Evolutionary conservation across 2,113 vertebrate species (phyloP).

Genomic region (Hassar affinis): DNA sequence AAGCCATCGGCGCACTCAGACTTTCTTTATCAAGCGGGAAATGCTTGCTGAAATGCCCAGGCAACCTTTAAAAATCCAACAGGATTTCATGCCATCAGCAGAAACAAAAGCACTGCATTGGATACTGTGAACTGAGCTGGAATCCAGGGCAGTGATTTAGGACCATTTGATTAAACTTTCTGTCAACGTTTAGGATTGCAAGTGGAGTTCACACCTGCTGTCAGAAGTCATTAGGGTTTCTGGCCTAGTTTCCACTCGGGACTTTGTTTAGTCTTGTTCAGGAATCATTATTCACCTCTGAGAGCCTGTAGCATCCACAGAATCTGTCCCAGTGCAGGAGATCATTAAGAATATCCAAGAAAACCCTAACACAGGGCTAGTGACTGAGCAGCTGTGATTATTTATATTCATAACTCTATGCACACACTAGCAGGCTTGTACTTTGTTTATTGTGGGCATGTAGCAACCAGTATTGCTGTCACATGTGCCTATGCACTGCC

Average conservation of each 20-base stretch:
- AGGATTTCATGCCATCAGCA: slow-evolving; percentile 21
- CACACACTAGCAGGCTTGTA: not conserved
- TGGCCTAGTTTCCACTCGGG: slow-evolving; percentile 36
- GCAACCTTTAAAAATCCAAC: slow-evolving; percentile 32
- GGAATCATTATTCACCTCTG: slow-evolving; percentile 41
- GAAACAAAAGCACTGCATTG: not conserved
- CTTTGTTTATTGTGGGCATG: not conserved
- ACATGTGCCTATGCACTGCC: not conserved
- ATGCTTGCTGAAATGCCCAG: slow-evolving; percentile 19
- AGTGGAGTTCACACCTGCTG: slow-evolving; percentile 20
- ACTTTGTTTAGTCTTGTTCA: slow-evolving; percentile 38
- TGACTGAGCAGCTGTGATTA: not conserved
- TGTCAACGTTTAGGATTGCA: slow-evolving; percentile 34
- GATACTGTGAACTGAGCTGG: not conserved
- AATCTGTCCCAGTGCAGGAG: not conserved
- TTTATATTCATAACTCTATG: not conserved
- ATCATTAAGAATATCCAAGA: slow-evolving; percentile 18
- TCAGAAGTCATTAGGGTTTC: slow-evolving; percentile 19
- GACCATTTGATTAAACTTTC: slow-evolving; percentile 49
- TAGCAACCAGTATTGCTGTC: not conserved
- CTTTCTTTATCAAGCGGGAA: slow-evolving; percentile 15
- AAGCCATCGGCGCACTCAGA: slow-evolving; percentile 22
- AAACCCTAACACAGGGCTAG: slow-evolving; percentile 13
- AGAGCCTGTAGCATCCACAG: slow-evolving; percentile 25
- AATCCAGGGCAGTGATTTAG: slow-evolving; percentile 31